A percentile compares a stretch with the other conserved stretches of the same genome.
phyloP scores from a whole-genome alignment of 1,140 invertebrate genomes.

The Saccostrea glomerata region DNA sequence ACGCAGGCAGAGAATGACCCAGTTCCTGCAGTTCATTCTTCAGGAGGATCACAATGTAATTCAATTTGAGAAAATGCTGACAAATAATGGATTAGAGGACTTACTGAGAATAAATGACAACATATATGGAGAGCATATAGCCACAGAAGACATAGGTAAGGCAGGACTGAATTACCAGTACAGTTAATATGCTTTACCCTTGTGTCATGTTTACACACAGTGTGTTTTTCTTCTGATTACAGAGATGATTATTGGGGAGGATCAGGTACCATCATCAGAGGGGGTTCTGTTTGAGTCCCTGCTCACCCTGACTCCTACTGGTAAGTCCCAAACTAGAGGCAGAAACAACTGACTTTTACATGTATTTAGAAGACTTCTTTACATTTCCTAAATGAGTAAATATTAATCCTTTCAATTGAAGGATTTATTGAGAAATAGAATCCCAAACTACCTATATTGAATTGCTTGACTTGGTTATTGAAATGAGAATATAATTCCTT shows the following conservation, averaged over 20 bases:
- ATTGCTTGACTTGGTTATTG: too few relatives aligned
- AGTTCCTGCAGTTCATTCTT: slow-evolving; percentile 9
- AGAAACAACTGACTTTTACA: not conserved
- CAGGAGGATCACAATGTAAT: slow-evolving; percentile 22
- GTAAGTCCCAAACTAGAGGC: not conserved
- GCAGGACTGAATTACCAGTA: not conserved
- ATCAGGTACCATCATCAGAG: not conserved
- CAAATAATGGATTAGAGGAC: slow-evolving; percentile 8
- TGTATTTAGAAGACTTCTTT: too few relatives aligned
- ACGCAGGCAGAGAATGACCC: not conserved
- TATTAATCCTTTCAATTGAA: too few relatives aligned
- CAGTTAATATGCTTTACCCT: not conserved
- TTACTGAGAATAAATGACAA: slow-evolving; percentile 8
- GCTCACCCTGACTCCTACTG: not conserved
- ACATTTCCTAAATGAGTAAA: too few relatives aligned
- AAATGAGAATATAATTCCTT: too few relatives aligned
- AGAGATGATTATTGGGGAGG: not conserved
- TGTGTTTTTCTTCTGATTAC: not conserved
- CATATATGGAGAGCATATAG: not conserved
- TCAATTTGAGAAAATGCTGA: slow-evolving; percentile 22
- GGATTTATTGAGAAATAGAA: too few relatives aligned
- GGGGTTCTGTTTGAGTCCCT: not conserved
- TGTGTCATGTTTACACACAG: too few relatives aligned
- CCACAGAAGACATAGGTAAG: slow-evolving; percentile 13
- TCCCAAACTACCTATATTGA: too few relatives aligned